Evolutionary conservation across 2,797 vertebrate species (phyloP), one percentile per base, ranked within the genome.

Genomic region (Lutjanus campechanus): DNA sequence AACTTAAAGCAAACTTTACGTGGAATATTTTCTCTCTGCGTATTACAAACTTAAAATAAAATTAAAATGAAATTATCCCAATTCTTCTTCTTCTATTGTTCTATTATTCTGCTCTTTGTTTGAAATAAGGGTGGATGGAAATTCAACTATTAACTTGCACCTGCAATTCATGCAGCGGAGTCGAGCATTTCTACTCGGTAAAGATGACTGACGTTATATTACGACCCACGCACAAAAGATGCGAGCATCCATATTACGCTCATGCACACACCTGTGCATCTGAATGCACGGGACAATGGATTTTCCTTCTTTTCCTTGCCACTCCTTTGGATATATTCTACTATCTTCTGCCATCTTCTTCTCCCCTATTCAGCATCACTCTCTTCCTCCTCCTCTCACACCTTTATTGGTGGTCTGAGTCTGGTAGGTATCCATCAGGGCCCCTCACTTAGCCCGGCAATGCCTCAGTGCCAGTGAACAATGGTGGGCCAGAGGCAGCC

Each of bases 401-500:
- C 88, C 95, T 95, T 82, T 93, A 94, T 68, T 91, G 95, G 95
- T 96, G 96, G 96, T 96, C 96, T 79, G 69, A 79, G 49, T 85
- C 87, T 90, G 90, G 92, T 91, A 93, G 88, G 88, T 85, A 94
- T 95, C 93, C 92, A 95, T 96, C 95, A 94, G 95, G 95, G 95
- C 80, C 95, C 95, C 94, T 94, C 91, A 95, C 93, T 95, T 90
- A 94, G 88, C 90, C 90, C 71, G 17, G 82, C 50, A 67, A 93
- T 84, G 95, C 95, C 79, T 96, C 93, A 93, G 89, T 85, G 94
- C 85, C 78, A 63, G 36, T 55, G 89, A 92, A 95, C 94, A 95
- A 94, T 94, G 81, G 90, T 41, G 83, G 84, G 75, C 86, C 87
- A 83, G 85, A 91, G 87, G 85, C 83, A 90, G 88, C 89, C 77